These are phyloP conservation scores for Periophthalmodon schlosseri DNA, from an alignment of 2,113 vertebrate species.

Conservation along the genomic window DNA sequence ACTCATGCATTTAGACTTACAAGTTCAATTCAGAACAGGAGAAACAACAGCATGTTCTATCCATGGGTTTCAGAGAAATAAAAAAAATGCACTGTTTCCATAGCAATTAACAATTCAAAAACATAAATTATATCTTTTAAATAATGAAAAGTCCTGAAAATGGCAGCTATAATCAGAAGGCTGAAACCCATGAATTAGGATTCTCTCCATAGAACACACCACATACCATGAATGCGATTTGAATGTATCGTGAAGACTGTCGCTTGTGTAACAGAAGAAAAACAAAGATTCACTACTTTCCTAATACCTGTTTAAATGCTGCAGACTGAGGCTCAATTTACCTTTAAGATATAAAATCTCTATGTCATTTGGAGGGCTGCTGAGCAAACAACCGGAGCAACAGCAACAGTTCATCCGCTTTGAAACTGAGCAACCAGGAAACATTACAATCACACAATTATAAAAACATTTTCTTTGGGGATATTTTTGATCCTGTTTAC, in stretches of 20 bases:
- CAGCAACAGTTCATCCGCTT: background rate
- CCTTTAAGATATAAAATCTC: conserved; percentile 6
- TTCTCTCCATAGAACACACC: background rate
- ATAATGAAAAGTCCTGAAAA: no score
- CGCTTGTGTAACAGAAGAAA: background rate
- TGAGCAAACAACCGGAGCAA: background rate
- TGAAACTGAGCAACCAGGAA: background rate
- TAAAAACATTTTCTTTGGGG: background rate
- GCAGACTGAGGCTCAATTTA: background rate
- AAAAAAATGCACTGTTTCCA: no score
- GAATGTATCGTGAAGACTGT: background rate
- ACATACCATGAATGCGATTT: background rate
- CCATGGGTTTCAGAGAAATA: background rate
- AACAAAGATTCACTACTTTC: background rate
- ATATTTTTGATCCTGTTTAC: background rate
- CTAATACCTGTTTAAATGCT: background rate
- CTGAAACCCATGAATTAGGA: background rate
- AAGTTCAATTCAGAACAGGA: background rate
- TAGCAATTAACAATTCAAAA: no score
- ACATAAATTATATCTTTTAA: no score
- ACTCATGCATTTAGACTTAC: background rate
- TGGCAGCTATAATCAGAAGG: no score
- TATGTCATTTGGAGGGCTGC: background rate
- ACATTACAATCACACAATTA: background rate
- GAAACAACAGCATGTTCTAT: background rate